A percentile compares a stretch with the other conserved stretches of the same genome.
Evolutionary conservation across 1,140 invertebrate species (phyloP).

Genomic region (Gonioctena quinquepunctata): DNA sequence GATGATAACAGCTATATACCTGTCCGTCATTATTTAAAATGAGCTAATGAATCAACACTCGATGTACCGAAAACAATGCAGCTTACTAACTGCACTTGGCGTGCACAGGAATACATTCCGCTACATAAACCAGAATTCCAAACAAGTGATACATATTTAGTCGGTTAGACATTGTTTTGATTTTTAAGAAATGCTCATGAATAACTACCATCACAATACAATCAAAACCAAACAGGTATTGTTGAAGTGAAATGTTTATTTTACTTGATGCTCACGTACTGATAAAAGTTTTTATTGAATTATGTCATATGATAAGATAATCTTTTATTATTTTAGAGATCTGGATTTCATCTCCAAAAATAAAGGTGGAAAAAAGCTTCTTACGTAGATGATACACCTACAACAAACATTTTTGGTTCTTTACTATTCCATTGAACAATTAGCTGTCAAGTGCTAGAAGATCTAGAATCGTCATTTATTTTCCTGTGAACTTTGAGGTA

Average conservation of each 20-base stretch:
- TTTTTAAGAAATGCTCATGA: not conserved
- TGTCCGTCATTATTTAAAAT: not conserved
- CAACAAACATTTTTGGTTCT: no score
- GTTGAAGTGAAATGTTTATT: not conserved
- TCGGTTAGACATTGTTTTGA: not conserved
- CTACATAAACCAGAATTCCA: not conserved
- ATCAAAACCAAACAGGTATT: not conserved
- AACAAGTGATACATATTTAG: not conserved
- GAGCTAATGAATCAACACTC: not conserved
- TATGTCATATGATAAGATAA: not conserved
- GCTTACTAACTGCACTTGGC: not conserved
- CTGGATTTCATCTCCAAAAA: no score
- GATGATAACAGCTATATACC: not conserved
- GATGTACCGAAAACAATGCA: not conserved
- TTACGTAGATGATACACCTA: no score
- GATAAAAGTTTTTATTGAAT: not conserved
- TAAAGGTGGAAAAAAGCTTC: no score
- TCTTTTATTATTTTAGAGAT: not conserved
- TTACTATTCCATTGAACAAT: no score
- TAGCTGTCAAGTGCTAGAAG: no score
- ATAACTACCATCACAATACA: not conserved
- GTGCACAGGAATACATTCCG: not conserved
- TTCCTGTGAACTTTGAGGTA: no score
- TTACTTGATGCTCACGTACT: not conserved
- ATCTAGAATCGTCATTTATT: no score